Evolutionary conservation across 1,140 invertebrate species (phyloP).

Genomic region (Sminthurides bifidus): DNA sequence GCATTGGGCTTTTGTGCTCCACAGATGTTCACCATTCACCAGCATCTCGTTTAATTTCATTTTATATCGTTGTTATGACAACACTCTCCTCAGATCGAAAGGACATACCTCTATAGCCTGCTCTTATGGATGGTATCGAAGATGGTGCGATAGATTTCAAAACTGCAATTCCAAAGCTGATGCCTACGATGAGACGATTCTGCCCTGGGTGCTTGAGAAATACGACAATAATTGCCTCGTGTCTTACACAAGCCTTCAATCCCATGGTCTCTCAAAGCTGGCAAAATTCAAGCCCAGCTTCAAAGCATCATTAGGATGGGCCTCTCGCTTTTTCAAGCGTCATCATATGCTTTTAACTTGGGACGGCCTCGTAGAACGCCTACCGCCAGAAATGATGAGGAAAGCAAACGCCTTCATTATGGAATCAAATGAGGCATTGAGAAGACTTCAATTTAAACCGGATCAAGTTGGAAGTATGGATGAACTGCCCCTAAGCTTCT

Average conservation of each 20-base stretch:
- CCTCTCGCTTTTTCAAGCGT: constrained; percentile 29
- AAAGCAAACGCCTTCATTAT: constrained; percentile 10
- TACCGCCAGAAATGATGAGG: constrained; percentile 18
- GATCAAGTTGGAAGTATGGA: constrained; percentile 16
- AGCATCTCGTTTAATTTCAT: background rate
- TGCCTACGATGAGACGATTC: constrained; percentile 22
- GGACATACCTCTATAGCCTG: constrained; percentile 30
- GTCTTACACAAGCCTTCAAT: constrained; percentile 24
- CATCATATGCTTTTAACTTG: constrained; percentile 30
- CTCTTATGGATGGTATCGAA: constrained; percentile 33
- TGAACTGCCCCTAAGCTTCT: constrained; percentile 30
- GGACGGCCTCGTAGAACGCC: constrained; percentile 8
- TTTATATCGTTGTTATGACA: background rate
- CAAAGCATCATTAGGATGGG: constrained; percentile 32
- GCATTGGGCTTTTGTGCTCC: background rate
- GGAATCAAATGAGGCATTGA: background rate
- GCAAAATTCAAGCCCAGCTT: constrained; percentile 18
- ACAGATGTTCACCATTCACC: background rate
- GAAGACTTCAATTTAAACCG: background rate
- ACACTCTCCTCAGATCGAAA: constrained; percentile 14
- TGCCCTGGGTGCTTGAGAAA: constrained; percentile 28
- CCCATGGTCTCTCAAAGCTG: constrained; percentile 12
- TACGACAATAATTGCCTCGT: constrained; percentile 30
- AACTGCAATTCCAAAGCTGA: constrained; percentile 6
- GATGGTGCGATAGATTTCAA: constrained; percentile 25